Evolutionary conservation across 2,888 invertebrate species (phyloP).

Genomic region (Pollenia griseotomentosa): DNA sequence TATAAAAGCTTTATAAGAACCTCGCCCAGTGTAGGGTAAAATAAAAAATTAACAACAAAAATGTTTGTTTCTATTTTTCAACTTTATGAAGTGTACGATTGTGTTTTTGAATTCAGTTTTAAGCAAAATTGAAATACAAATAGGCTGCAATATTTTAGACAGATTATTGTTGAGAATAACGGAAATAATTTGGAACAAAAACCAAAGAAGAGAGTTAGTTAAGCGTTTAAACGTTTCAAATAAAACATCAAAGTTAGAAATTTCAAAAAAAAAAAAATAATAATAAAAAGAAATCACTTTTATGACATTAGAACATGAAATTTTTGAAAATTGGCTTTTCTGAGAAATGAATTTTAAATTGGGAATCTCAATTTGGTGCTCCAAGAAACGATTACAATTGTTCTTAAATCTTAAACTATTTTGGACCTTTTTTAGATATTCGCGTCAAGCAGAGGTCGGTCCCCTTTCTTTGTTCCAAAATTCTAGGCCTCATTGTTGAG

Average conservation of each 20-base stretch:
- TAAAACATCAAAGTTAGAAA: neutral
- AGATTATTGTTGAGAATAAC: neutral
- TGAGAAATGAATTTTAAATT: no score
- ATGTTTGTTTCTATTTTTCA: neutral
- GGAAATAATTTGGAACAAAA: conserved; percentile 15
- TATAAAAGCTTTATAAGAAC: no score
- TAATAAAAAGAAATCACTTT: neutral
- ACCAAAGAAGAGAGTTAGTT: neutral
- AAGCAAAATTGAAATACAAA: neutral
- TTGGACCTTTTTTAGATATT: no score
- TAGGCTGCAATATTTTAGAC: neutral
- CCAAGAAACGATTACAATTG: no score
- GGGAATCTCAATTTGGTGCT: no score
- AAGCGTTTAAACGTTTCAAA: neutral
- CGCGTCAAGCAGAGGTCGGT: no score
- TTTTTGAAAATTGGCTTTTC: no score
- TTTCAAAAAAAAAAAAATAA: neutral
- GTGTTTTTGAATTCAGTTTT: conserved; percentile 29
- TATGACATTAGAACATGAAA: neutral
- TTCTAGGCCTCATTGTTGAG: no score
- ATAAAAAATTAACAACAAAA: neutral
- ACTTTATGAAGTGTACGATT: conserved; percentile 4
- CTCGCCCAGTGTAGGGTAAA: no score
- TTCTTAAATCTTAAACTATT: no score
- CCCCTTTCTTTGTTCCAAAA: no score